phyloP scores from a whole-genome alignment of 2,888 invertebrate species.

The Pachymerium ferrugineum region DNA sequence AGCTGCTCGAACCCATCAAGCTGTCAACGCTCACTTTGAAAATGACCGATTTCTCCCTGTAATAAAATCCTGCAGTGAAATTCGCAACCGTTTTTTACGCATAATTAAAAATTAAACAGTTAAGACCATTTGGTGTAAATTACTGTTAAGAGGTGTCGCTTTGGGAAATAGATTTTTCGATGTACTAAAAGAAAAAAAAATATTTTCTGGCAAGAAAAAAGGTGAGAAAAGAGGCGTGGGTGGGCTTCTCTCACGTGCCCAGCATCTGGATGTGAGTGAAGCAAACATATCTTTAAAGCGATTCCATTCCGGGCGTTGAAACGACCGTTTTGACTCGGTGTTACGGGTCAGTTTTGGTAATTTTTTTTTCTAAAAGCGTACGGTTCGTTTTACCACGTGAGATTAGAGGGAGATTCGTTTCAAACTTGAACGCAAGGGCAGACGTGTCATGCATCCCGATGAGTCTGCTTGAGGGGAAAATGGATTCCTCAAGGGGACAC shows the following conservation, averaged over 20 bases:
- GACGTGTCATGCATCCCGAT: background rate
- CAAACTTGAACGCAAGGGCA: background rate
- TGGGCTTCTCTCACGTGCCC: background rate
- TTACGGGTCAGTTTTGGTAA: conserved; percentile 18
- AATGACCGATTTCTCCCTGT: background rate
- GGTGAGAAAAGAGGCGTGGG: background rate
- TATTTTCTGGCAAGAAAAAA: background rate
- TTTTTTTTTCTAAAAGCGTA: no score
- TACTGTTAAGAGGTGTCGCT: background rate
- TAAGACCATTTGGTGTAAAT: background rate
- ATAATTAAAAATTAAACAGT: background rate
- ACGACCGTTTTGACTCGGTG: background rate
- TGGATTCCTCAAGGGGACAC: conserved; percentile 7
- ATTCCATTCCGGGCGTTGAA: background rate
- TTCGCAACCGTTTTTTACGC: background rate
- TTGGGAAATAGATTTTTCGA: background rate
- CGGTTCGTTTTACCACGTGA: background rate
- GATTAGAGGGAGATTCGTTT: background rate
- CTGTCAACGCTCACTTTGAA: conserved; percentile 5
- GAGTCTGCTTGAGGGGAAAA: background rate
- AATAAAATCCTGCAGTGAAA: background rate
- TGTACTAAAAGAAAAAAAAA: background rate
- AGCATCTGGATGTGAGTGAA: background rate
- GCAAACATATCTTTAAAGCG: background rate
- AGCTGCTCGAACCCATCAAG: conserved; percentile 2